phyloP scores from a whole-genome alignment of 2,888 invertebrate genomes.

The Drosophila niveifrons region DNA sequence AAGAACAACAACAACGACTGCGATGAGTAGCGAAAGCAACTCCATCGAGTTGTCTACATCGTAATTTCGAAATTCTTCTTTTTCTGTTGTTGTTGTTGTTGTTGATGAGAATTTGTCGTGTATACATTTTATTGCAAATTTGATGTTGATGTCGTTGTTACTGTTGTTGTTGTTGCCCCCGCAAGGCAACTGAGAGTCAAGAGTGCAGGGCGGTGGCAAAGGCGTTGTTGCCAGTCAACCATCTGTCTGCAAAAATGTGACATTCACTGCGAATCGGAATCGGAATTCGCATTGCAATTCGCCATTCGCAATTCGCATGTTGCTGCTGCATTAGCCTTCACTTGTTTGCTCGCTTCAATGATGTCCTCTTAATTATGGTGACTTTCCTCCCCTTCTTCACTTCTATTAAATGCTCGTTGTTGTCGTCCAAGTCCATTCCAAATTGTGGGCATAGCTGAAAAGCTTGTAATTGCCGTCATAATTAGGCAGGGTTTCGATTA shows the following conservation, averaged over 20 bases:
- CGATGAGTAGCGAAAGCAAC: constrained; percentile 23
- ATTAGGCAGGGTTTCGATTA: neutral
- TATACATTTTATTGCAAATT: constrained; percentile 71
- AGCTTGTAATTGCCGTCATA: neutral
- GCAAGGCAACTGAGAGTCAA: neutral
- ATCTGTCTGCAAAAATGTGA: constrained; percentile 67
- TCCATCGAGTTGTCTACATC: constrained; percentile 36
- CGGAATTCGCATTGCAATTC: constrained; percentile 14
- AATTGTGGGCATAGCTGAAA: neutral
- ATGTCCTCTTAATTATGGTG: constrained; percentile 16
- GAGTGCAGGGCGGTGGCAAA: constrained; percentile 5
- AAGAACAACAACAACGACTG: too few species aligned
- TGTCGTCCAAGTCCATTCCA: neutral
- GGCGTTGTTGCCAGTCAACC: constrained; percentile 64
- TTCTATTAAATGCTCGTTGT: neutral
- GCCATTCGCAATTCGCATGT: neutral
- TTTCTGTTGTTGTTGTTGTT: constrained; percentile 31
- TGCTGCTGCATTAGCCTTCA: constrained; percentile 21
- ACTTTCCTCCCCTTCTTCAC: neutral
- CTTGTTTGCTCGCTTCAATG: constrained; percentile 20
- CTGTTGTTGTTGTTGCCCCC: neutral
- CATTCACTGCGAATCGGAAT: constrained; percentile 23
- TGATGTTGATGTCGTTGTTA: constrained; percentile 29
- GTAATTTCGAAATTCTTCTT: constrained; percentile 47
- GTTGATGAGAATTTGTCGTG: constrained; percentile 60